Evolutionary conservation across 2,888 invertebrate species (phyloP), one percentile per base, ranked within the genome.

Genomic region (Elysia crispata): DNA sequence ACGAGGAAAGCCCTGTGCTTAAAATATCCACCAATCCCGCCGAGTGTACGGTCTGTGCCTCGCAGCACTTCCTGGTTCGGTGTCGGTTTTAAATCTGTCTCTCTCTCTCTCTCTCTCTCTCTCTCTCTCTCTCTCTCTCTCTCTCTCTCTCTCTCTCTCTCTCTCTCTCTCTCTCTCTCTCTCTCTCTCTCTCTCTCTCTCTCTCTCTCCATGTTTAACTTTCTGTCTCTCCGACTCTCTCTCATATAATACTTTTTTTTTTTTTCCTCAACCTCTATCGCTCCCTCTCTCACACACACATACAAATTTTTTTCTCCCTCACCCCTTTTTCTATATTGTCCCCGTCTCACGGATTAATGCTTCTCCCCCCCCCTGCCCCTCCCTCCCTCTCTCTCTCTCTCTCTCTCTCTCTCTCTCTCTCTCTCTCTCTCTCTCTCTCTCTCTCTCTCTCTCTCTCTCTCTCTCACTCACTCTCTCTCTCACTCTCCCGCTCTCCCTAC

Each of bases 321-420:
- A 25, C 73, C 50, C 13, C 8, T 54, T 73, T 20, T 54, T 54
- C 50, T 13, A 13, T 25, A 15, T 28, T 54, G 1, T 73, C 57
- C 13, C 57, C n/a, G 11, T 6, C 54, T 49, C 25, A 25, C 73
- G n/a, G n/a, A n/a, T n/a, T n/a, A n/a, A n/a, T 54, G 18, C 23
- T 41, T 70, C 73, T 64, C 64, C 30, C 54, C 3, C 57, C 25
- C 28, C n/a, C 41, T 25, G 13, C 28, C 49, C 41, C 60, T 28
- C 62, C 41, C 69, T 69, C 28, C 33, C 67, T 76, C 70, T 76
- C 69, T 69, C 54, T 23, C 33, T 50, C 41, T 67, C 30, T 54
- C 67, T 67, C 60, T 69, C 25, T 31, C 57, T 67, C 41, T 41
- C 41, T 33, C 31, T 20, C 57, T 50, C 18, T 23, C 41, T 23